Evolutionary conservation across 2,888 invertebrate genomes (phyloP).

Genomic region (Lagria hirta): DNA sequence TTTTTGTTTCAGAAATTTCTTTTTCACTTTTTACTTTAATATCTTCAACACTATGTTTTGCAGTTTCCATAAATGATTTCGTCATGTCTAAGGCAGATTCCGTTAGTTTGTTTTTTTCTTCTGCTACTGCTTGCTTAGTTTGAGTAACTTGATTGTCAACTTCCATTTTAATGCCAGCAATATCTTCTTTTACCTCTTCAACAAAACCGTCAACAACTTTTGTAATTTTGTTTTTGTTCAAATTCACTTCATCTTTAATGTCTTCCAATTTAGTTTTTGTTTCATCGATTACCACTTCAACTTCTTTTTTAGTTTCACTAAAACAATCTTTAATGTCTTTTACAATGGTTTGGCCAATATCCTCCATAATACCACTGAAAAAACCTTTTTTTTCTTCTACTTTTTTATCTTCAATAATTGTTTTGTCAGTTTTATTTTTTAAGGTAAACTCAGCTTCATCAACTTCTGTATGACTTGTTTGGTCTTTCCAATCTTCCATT

Average conservation of each 20-base stretch:
- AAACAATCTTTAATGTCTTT: slow-evolving; percentile 23
- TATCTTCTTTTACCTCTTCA: slow-evolving; percentile 4
- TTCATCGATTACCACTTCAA: slow-evolving; percentile 9
- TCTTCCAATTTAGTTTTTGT: slow-evolving; percentile 6
- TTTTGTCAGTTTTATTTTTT: slow-evolving; percentile 3
- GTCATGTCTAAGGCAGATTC: too few relatives aligned
- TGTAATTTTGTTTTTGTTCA: slow-evolving; percentile 1
- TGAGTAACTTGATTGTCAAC: too few relatives aligned
- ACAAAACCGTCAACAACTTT: not conserved
- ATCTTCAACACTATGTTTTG: too few relatives aligned
- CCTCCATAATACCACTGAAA: slow-evolving; percentile 7
- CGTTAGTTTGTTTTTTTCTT: too few relatives aligned
- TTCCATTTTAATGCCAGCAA: too few relatives aligned
- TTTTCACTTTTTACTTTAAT: too few relatives aligned
- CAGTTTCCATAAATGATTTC: too few relatives aligned
- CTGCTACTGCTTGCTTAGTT: too few relatives aligned
- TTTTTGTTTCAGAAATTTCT: too few relatives aligned
- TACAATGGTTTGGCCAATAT: slow-evolving; percentile 11
- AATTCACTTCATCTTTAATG: too few relatives aligned
- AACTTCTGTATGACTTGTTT: slow-evolving; percentile 1
- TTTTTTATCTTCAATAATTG: slow-evolving; percentile 14
- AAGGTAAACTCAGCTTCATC: not conserved
- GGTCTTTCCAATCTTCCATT: not conserved
- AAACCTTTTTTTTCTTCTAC: slow-evolving; percentile 6
- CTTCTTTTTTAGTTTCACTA: slow-evolving; percentile 12